phyloP scores from a whole-genome alignment of 2,888 invertebrate species.

The Agrilus mali region DNA sequence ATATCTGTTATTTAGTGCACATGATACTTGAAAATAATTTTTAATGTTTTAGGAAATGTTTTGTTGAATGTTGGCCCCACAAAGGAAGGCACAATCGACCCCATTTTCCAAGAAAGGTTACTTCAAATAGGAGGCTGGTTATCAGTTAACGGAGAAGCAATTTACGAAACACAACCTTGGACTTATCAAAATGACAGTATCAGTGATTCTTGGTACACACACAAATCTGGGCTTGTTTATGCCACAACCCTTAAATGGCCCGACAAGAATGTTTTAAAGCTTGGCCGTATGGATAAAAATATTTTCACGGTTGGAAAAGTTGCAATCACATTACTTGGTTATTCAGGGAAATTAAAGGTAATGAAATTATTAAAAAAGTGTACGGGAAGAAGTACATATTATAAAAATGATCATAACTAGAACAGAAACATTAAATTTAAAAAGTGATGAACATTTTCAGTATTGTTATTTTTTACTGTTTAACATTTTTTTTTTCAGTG shows the following conservation, averaged over 20 bases:
- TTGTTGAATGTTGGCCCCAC: constrained; percentile 83
- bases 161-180: constrained; percentile 72
- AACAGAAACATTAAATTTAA: too few species aligned
- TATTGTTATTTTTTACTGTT: background rate
- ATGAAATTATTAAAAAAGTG: background rate
- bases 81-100: constrained; percentile 72
- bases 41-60: constrained; percentile 48
- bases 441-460: background rate
- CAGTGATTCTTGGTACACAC: constrained; percentile 60
- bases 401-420: too few species aligned
- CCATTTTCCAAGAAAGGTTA: constrained; percentile 78
- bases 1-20: too few species aligned
- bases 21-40: too few species aligned
- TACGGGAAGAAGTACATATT: too few species aligned
- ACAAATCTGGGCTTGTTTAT: constrained; percentile 40
- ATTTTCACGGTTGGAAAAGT: constrained; percentile 19
- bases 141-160: constrained; percentile 70
- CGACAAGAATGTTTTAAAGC: constrained; percentile 35
- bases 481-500: constrained; percentile 35
- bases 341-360: constrained; percentile 24
- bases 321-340: constrained; percentile 39
- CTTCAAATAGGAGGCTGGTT: constrained; percentile 71
- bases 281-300: constrained; percentile 32
- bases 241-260: constrained; percentile 63
- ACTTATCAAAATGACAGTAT: constrained; percentile 64